A percentile compares a stretch with the other conserved stretches of the same genome.
Evolutionary conservation across 2,797 vertebrate species (phyloP).

Genomic region (Cryptoprocta ferox): DNA sequence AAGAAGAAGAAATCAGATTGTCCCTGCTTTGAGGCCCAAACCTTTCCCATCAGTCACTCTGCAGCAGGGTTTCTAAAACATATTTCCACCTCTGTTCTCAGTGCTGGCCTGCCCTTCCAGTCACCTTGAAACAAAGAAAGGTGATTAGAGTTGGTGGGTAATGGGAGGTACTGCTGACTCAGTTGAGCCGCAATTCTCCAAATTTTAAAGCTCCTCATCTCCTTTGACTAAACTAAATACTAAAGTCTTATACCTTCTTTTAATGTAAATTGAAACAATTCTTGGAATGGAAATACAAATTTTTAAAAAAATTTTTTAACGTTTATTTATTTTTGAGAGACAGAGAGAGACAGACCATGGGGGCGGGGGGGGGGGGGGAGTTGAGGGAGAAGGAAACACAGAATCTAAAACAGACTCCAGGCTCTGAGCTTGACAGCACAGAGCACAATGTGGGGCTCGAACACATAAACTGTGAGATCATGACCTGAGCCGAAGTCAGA

Average conservation of each 20-base stretch:
- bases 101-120: not conserved
- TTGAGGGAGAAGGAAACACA: too few relatives aligned
- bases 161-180: not conserved
- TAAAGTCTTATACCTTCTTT: not conserved
- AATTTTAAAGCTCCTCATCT: not conserved
- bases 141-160: not conserved
- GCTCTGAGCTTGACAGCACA: too few relatives aligned
- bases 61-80: not conserved
- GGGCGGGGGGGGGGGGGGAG: rapidly evolving
- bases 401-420: too few relatives aligned
- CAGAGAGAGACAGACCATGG: too few relatives aligned
- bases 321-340: too few relatives aligned
- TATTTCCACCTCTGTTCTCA: not conserved
- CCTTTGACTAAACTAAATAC: not conserved
- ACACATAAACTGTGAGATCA: too few relatives aligned
- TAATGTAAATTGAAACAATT: conserved; percentile 11
- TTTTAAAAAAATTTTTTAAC: too few relatives aligned
- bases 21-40: not conserved
- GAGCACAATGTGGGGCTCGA: too few relatives aligned
- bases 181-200: not conserved
- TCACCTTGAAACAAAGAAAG: not conserved
- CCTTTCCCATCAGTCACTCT: not conserved
- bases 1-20: not conserved
- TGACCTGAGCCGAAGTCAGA: too few relatives aligned
- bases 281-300: not conserved